Percentiles rank a stretch among this genome's conserved stretches.
phyloP scores from a whole-genome alignment of 2,797 vertebrate species.

The Falco novaeseelandiae region DNA sequence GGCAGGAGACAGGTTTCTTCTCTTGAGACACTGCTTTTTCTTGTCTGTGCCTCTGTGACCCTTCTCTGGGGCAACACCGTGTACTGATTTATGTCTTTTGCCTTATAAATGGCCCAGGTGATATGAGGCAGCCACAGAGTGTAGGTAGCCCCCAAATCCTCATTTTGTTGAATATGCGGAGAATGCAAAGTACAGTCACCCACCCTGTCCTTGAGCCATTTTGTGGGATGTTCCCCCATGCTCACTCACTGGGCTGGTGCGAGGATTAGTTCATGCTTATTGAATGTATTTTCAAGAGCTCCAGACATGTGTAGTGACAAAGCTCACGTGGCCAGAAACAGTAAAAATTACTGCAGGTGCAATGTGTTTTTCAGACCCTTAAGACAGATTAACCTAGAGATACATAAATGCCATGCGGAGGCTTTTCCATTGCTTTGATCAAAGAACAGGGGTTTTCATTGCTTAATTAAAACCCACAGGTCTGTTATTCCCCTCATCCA shows the following conservation, averaged over 20 bases:
- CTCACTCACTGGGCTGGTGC: neutral
- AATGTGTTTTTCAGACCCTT: neutral
- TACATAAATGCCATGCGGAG: neutral
- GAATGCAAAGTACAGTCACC: neutral
- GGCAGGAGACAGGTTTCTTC: neutral
- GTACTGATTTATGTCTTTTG: neutral
- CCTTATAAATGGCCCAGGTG: neutral
- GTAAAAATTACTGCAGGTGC: neutral
- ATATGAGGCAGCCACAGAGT: neutral
- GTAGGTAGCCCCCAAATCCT: neutral
- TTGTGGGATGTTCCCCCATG: neutral
- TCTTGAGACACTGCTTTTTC: neutral
- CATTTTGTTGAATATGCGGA: neutral
- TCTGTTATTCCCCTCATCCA: neutral
- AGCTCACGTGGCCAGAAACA: slow-evolving; percentile 4
- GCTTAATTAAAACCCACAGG: neutral
- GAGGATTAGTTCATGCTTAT: neutral
- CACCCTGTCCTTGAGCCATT: neutral
- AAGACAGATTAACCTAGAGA: slow-evolving; percentile 13
- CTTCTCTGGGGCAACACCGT: neutral
- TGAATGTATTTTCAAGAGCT: neutral
- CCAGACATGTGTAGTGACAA: neutral
- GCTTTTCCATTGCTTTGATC: slow-evolving; percentile 39
- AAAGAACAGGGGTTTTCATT: neutral
- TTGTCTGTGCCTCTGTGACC: neutral